Evolutionary conservation across 2,888 invertebrate genomes (phyloP), one percentile per base, ranked within the genome.

Genomic region (Stenichneumon culpator): DNA sequence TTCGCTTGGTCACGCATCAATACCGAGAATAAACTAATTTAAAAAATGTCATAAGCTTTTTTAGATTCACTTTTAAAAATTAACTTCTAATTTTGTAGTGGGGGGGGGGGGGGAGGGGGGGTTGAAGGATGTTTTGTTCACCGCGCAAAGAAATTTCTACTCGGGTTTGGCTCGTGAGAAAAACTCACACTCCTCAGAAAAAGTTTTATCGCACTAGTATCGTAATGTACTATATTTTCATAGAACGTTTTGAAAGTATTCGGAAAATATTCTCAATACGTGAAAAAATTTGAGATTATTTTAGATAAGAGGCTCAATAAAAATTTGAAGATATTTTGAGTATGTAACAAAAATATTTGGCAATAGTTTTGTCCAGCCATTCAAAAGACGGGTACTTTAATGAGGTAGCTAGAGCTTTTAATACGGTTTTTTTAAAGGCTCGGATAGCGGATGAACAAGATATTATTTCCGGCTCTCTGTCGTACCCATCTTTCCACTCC

Each of bases 1-100:
- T 98, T 98, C 0, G 98, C 98, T 95, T 98, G 97, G 92, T 99
- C 99, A 87, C 99, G 95, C 97, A 99, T 98, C 78, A 99, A 96
- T 0, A 97, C 97, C 0, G 99, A 99, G 92, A 99, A 97, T 73
- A 99, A 94, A n/a, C 98, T 98, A 94, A 81, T 47, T 25, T 3
- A n/a, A 70, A 54, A 25, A 50, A 9, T 32, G 9, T 39, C 39
- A 11, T 39, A 9, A 39, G 39, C 32, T 32, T 32, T 32, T 32
- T 32, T 32, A 6, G 32, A 32, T 32, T 32, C 32, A 1, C 1
- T 32, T 32, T 5, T 32, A 32, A 32, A 32, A 32, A 6, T 32
- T 6, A 32, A 44, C 32, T 19, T 11, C 6, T 28, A 0, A 32
- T 63, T 63, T n/a, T 63, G n/a, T 6, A n/a, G 25, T 3, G 28